Evolutionary conservation across 2,888 invertebrate genomes (phyloP).

Genomic region (Drosophila cognata): DNA sequence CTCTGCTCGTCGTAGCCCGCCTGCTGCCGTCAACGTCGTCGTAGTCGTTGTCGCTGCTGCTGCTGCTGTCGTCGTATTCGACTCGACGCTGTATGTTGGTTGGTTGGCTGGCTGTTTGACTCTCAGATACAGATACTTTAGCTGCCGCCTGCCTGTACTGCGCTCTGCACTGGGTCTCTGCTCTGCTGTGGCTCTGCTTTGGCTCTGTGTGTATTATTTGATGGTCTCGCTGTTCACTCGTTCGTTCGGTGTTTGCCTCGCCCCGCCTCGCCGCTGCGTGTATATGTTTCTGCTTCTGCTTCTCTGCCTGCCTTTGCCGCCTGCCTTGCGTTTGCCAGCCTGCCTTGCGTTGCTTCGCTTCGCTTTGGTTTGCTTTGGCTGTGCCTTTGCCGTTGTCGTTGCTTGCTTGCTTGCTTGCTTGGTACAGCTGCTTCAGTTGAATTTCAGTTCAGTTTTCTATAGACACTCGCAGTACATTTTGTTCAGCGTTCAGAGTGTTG

Average conservation of each 20-base stretch:
- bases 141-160: conserved; percentile 67
- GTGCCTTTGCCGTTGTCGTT: conserved; percentile 64
- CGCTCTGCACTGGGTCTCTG: conserved; percentile 54
- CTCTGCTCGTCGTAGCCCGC: conserved; percentile 36
- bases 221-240: conserved; percentile 79
- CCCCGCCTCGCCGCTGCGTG: conserved; percentile 19
- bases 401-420: conserved; percentile 56
- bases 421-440: conserved; percentile 81
- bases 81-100: conserved; percentile 62
- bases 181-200: conserved; percentile 43
- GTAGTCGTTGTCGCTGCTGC: conserved; percentile 27
- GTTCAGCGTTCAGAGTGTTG: conserved; percentile 68
- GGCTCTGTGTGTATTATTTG: conserved; percentile 72
- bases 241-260: conserved; percentile 49
- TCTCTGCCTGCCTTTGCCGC: conserved; percentile 41
- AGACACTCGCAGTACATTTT: conserved; percentile 77
- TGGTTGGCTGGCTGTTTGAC: conserved; percentile 57
- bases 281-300: conserved; percentile 53
- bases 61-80: conserved; percentile 24
- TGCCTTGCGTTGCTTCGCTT: conserved; percentile 25
- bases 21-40: conserved; percentile 29
- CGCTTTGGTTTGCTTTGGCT: conserved; percentile 63
- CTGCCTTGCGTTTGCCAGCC: conserved; percentile 24
- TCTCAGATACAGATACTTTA: conserved; percentile 79
- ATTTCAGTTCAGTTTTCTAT: conserved; percentile 82